Percentiles rank a stretch among this genome's conserved stretches.
These are phyloP conservation scores for Ypsolopha scabrella DNA, from an alignment of 2,888 invertebrate species.

Conservation along the genomic window DNA sequence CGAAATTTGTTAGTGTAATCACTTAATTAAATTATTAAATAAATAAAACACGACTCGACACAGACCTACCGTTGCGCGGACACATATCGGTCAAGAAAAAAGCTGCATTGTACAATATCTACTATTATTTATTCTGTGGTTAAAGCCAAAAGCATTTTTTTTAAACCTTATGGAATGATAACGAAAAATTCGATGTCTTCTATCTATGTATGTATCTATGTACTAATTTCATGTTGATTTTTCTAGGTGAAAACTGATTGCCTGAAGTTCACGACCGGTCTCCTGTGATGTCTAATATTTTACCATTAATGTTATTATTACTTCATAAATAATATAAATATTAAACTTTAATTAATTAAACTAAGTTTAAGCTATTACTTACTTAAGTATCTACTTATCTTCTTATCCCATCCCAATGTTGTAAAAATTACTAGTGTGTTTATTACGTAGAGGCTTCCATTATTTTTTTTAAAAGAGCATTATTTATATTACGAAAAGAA, in stretches of 20 bases:
- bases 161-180: no score
- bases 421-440: constrained; percentile 5
- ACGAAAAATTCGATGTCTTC: neutral
- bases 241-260: constrained; percentile 65
- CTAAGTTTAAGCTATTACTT: neutral
- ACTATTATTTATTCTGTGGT: no score
- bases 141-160: no score
- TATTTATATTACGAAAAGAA: constrained; percentile 44
- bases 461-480: constrained; percentile 54
- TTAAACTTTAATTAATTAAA: neutral
- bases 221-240: neutral
- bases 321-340: neutral
- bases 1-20: no score
- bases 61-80: no score
- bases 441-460: constrained; percentile 62
- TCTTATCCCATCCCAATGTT: neutral
- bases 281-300: constrained; percentile 18
- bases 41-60: no score
- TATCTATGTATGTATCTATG: neutral
- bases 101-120: no score
- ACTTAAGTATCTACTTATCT: neutral
- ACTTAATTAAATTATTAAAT: no score
- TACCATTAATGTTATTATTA: constrained; percentile 18
- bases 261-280: constrained; percentile 31
- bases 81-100: no score